phyloP scores from a whole-genome alignment of 1,140 invertebrate genomes.

The Plutomurus gul region DNA sequence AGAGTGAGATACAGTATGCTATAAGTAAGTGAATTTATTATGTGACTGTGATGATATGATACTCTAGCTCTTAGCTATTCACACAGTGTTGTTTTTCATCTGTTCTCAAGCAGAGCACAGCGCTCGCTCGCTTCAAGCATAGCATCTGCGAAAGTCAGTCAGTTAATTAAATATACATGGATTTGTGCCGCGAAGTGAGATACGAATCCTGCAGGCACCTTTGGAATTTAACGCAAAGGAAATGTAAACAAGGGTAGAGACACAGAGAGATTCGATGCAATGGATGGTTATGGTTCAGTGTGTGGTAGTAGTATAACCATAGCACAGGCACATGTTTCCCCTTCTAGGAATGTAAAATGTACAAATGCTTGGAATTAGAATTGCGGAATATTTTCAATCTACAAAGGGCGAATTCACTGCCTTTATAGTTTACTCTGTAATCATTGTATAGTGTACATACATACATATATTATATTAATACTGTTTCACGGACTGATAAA shows the following conservation, averaged over 20 bases:
- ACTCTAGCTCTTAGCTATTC: neutral
- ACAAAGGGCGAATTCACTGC: conserved; percentile 15
- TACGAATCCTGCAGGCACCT: too few relatives aligned
- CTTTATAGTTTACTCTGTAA: too few relatives aligned
- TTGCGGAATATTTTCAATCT: conserved; percentile 2
- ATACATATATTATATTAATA: too few relatives aligned
- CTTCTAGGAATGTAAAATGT: neutral
- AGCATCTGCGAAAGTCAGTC: neutral
- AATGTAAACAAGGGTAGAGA: neutral
- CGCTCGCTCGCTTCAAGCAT: neutral
- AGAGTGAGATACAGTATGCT: neutral
- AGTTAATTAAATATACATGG: neutral
- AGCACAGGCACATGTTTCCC: neutral
- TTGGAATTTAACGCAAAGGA: neutral
- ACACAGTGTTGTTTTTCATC: neutral
- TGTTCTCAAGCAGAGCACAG: neutral
- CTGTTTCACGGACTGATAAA: too few relatives aligned
- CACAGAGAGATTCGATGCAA: neutral
- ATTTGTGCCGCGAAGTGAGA: too few relatives aligned
- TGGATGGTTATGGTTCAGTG: too few relatives aligned
- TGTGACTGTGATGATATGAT: neutral
- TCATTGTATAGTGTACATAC: too few relatives aligned
- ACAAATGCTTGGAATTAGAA: neutral
- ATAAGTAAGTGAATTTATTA: conserved; percentile 7
- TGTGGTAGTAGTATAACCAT: too few relatives aligned